Evolutionary conservation across 2,797 vertebrate species (phyloP).

Genomic region (Sebastes kiyomatsui): DNA sequence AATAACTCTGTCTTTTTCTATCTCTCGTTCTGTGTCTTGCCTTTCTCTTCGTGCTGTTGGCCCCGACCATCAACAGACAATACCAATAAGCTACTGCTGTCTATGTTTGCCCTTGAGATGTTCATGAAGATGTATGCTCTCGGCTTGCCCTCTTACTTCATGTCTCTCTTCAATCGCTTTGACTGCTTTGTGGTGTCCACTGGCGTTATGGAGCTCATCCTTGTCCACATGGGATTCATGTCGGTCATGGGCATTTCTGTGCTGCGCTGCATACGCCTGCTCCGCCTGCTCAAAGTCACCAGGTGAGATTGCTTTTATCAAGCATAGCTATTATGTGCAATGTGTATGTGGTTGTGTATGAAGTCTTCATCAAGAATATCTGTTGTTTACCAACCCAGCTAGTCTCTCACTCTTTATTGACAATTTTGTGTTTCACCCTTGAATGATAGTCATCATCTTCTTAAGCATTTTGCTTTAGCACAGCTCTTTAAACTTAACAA

Average conservation of each 20-base stretch:
- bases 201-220: constrained; percentile 87
- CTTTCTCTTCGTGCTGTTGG: not conserved
- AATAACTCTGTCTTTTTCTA: not conserved
- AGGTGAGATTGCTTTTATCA: constrained; percentile 72
- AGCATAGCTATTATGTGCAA: not conserved
- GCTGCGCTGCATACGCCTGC: constrained; percentile 92
- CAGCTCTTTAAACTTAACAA: not conserved
- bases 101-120: constrained; percentile 92
- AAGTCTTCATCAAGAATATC: not conserved
- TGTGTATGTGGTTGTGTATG: not conserved
- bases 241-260: constrained; percentile 92
- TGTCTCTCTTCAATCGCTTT: constrained; percentile 95
- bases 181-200: constrained; percentile 94
- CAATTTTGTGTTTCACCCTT: not conserved
- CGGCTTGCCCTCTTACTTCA: constrained; percentile 91
- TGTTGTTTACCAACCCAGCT: not conserved
- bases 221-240: constrained; percentile 87
- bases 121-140: constrained; percentile 93
- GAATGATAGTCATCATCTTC: not conserved
- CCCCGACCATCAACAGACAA: constrained; percentile 76
- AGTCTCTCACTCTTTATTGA: not conserved
- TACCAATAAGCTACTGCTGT: constrained; percentile 87
- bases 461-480: not conserved
- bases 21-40: not conserved
- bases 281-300: constrained; percentile 93